These are phyloP conservation scores for Upupa epops DNA, from an alignment of 2,113 vertebrate species.

Conservation along the genomic window DNA sequence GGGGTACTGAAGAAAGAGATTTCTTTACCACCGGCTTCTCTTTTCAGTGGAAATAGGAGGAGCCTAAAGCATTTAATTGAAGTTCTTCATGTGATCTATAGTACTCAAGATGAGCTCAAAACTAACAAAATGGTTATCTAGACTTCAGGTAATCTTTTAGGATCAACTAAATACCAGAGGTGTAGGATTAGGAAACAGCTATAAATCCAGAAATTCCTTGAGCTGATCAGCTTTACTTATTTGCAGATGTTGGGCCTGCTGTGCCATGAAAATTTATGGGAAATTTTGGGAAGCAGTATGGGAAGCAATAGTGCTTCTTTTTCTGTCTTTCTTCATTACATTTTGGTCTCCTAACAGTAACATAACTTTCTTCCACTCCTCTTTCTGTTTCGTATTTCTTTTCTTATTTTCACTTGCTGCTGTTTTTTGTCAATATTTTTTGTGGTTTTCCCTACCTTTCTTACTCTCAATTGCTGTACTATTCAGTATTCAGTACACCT, in stretches of 20 bases:
- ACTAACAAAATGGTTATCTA: neutral
- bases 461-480: neutral
- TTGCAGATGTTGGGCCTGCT: neutral
- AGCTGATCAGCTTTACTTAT: neutral
- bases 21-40: neutral
- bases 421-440: neutral
- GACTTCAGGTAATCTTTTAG: neutral
- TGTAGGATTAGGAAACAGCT: neutral
- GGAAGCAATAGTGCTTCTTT: neutral
- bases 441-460: neutral
- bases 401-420: neutral
- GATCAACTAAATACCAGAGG: rapidly evolving
- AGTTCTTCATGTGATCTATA: neutral
- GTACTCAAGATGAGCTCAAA: neutral
- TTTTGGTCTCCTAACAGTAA: neutral
- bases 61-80: neutral
- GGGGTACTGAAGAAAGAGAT: neutral
- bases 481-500: neutral
- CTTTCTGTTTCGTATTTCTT: neutral
- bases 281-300: no score
- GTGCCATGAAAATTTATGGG: neutral
- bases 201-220: neutral
- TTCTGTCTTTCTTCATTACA: neutral
- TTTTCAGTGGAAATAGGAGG: neutral
- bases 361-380: neutral